These are phyloP conservation scores for Daubentonia madagascariensis DNA, from an alignment of 2,113 vertebrate genomes.

Conservation along the genomic window DNA sequence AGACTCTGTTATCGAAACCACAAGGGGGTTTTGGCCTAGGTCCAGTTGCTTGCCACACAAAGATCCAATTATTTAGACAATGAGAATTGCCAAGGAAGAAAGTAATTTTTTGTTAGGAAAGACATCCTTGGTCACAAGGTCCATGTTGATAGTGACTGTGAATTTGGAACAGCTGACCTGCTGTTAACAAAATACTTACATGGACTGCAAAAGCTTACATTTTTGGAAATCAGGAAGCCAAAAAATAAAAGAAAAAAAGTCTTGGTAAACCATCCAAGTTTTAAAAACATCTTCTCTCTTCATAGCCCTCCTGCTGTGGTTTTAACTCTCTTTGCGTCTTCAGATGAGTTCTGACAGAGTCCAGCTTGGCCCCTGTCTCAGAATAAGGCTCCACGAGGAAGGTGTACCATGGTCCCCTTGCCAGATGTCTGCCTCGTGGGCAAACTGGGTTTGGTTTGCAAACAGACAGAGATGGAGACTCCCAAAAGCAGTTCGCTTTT, in stretches of 20 bases:
- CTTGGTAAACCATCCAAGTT: conserved; percentile 69
- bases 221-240: conserved; percentile 61
- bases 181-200: conserved; percentile 67
- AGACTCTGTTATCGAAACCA: background rate
- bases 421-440: conserved; percentile 56
- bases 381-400: background rate
- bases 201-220: conserved; percentile 24
- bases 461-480: conserved; percentile 49
- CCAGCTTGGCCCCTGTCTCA: background rate
- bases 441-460: conserved; percentile 55
- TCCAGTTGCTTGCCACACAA: no score
- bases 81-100: no score
- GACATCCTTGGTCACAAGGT: conserved; percentile 21
- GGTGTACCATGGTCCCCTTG: background rate
- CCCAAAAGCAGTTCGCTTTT: conserved; percentile 56
- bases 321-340: conserved; percentile 53
- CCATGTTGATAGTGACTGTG: conserved; percentile 27
- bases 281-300: conserved; percentile 60
- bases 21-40: no score
- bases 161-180: conserved; percentile 29
- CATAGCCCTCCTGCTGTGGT: conserved; percentile 57
- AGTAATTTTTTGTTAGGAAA: no score
- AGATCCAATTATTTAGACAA: no score
- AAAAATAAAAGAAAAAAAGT: conserved; percentile 7
- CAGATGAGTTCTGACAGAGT: conserved; percentile 5